Conservation (phyloP, 2,888 invertebrate genomes). For the Geotrupes spiniger region DNA sequence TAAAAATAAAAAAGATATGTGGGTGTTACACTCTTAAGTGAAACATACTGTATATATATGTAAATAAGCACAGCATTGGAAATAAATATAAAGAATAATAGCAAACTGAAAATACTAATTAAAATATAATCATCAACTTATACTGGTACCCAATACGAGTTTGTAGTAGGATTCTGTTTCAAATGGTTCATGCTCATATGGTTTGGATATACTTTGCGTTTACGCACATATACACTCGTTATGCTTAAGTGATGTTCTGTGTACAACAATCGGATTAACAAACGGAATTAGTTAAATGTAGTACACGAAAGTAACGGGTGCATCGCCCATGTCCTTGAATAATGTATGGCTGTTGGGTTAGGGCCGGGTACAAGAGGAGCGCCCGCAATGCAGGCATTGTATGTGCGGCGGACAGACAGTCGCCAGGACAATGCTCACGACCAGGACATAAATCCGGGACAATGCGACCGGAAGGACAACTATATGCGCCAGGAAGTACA, state of each 20-base stretch:
- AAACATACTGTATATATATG: no score
- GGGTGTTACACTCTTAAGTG: no score
- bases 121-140: no score
- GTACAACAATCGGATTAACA: conserved; percentile 20
- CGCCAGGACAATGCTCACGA: conserved; percentile 44
- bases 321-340: conserved; percentile 25
- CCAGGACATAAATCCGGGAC: conserved; percentile 48
- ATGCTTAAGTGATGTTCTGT: conserved; percentile 19
- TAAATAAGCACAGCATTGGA: no score
- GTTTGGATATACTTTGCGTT: no score
- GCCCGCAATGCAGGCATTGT: conserved; percentile 46
- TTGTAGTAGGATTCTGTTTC: no score
- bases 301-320: conserved; percentile 24
- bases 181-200: no score
- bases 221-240: no score
- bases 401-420: conserved; percentile 42
- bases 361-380: conserved; percentile 32
- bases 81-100: no score
- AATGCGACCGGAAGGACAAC: conserved; percentile 47
- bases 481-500: conserved; percentile 44
- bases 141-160: no score
- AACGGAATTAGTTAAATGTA: conserved; percentile 21
- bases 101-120: no score
- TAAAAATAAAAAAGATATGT: no score
- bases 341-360: conserved; percentile 22